These are phyloP conservation scores for Chlorodrepanis virens DNA, from an alignment of 2,113 vertebrate species.

Conservation along the genomic window DNA sequence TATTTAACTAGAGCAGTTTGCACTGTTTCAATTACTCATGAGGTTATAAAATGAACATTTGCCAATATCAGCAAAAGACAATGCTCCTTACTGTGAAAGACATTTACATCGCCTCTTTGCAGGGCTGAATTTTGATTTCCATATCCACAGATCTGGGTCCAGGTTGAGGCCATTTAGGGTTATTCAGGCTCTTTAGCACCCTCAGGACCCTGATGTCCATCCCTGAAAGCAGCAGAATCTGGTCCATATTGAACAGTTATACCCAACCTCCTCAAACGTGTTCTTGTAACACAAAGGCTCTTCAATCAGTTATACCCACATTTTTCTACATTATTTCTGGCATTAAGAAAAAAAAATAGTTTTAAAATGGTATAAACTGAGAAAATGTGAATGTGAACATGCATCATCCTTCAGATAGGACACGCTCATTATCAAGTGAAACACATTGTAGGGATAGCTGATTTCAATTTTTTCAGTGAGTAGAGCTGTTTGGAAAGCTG, in stretches of 20 bases:
- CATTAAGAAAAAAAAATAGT: background rate
- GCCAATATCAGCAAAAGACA: background rate
- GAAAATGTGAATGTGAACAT: background rate
- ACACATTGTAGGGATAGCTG: slow-evolving; percentile 6
- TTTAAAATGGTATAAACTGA: background rate
- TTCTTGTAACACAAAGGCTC: background rate
- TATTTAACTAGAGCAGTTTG: background rate
- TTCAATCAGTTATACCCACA: background rate
- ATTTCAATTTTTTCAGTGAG: slow-evolving; percentile 1
- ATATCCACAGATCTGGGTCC: background rate
- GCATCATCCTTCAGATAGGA: background rate
- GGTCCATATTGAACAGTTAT: background rate
- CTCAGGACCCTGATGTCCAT: background rate
- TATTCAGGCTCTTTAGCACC: background rate
- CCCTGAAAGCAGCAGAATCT: background rate
- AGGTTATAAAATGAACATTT: background rate
- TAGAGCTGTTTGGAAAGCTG: slow-evolving; percentile 9
- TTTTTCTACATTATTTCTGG: background rate
- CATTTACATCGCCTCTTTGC: background rate
- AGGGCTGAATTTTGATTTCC: background rate
- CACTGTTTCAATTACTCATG: background rate
- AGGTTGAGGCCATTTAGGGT: background rate
- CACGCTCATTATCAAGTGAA: background rate
- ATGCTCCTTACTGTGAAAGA: background rate
- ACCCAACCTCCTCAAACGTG: background rate